Percentiles rank a stretch among this genome's conserved stretches.
phyloP scores from a whole-genome alignment of 1,140 invertebrate genomes.

The Drosophila pseudoobscura region DNA sequence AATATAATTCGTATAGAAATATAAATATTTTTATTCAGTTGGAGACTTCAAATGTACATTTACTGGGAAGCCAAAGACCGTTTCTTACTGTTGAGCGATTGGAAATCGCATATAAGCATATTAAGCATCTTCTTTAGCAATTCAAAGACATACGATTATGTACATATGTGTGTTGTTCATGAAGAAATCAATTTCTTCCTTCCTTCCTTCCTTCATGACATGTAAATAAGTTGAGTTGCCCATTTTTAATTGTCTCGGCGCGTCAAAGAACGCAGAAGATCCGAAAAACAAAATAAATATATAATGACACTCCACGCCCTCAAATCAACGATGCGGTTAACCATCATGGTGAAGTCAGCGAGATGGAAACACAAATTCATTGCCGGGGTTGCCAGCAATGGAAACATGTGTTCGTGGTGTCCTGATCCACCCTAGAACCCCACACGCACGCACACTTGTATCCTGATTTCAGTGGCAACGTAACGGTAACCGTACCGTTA shows the following conservation, averaged over 20 bases:
- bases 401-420: constrained; percentile 18
- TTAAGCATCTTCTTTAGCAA: too few species aligned
- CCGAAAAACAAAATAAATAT: not conserved
- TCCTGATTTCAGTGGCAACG: constrained; percentile 28
- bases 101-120: too few species aligned
- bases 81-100: too few species aligned
- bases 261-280: constrained; percentile 23
- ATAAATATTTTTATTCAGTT: constrained; percentile 9
- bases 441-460: constrained; percentile 30
- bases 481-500: not conserved
- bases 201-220: constrained; percentile 15
- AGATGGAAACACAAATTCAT: constrained; percentile 50
- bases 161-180: constrained; percentile 10
- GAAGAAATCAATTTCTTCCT: constrained; percentile 10
- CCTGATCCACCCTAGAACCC: not conserved
- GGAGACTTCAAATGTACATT: not conserved
- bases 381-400: constrained; percentile 24
- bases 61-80: too few species aligned
- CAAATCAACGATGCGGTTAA: constrained; percentile 50
- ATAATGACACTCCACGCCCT: constrained; percentile 23
- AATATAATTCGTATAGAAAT: constrained; percentile 13
- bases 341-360: constrained; percentile 42
- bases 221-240: constrained; percentile 45
- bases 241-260: constrained; percentile 41
- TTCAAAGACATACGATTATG: not conserved